phyloP scores from a whole-genome alignment of 2,113 vertebrate genomes.

The Mastomys natalensis region DNA sequence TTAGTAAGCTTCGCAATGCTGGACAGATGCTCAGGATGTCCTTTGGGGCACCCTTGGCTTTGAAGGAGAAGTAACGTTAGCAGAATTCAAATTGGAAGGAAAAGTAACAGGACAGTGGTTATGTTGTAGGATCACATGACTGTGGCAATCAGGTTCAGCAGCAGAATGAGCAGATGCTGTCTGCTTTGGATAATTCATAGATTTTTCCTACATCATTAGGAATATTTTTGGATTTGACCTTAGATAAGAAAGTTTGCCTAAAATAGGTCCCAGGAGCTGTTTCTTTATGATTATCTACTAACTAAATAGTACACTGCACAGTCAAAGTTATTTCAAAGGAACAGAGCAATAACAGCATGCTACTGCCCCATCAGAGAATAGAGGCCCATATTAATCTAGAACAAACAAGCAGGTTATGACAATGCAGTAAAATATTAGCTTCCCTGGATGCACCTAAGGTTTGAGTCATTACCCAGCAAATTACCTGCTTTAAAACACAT shows the following conservation, averaged over 20 bases:
- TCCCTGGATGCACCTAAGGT: constrained; percentile 1
- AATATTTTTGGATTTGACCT: not conserved
- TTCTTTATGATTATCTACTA: constrained; percentile 68
- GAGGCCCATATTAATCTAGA: constrained; percentile 30
- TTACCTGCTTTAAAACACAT: constrained; percentile 56
- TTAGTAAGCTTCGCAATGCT: not conserved
- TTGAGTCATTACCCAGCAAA: constrained; percentile 53
- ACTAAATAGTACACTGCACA: constrained; percentile 62
- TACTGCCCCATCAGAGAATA: constrained; percentile 60
- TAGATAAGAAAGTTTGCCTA: constrained; percentile 59
- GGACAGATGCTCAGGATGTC: constrained; percentile 37
- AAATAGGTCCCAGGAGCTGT: constrained; percentile 48
- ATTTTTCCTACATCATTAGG: not conserved
- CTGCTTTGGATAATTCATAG: not conserved
- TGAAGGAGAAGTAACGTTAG: constrained; percentile 60
- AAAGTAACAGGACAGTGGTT: constrained; percentile 62
- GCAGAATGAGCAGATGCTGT: constrained; percentile 68
- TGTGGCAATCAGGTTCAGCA: constrained; percentile 51
- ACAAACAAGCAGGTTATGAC: not conserved
- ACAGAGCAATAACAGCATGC: constrained; percentile 62
- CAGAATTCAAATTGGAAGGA: constrained; percentile 74
- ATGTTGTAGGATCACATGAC: constrained; percentile 58
- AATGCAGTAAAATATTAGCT: not conserved
- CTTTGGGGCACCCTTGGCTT: constrained; percentile 64
- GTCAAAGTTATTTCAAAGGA: constrained; percentile 59